Evolutionary conservation across 2,888 invertebrate species (phyloP).

Genomic region (Perizoma affinitatum): DNA sequence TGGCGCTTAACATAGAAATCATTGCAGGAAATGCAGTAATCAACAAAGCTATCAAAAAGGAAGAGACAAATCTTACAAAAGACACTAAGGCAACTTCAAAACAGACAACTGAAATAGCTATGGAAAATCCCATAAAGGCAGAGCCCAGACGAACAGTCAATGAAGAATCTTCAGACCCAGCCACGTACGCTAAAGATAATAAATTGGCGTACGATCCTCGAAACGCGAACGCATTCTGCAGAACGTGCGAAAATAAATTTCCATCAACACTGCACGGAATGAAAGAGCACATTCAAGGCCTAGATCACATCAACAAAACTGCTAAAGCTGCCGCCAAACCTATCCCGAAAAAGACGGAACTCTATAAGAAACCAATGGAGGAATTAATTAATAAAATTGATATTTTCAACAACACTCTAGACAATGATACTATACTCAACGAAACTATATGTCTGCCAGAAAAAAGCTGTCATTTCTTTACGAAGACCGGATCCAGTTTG

Average conservation of each 20-base stretch:
- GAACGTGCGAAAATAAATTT: conserved; percentile 42
- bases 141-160: neutral
- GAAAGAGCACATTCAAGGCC: conserved; percentile 51
- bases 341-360: conserved; percentile 10
- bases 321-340: conserved; percentile 3
- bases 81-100: neutral
- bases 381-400: neutral
- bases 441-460: conserved; percentile 40
- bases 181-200: conserved; percentile 42
- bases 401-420: conserved; percentile 9
- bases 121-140: neutral
- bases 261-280: conserved; percentile 45
- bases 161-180: conserved; percentile 12
- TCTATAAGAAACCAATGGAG: neutral
- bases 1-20: conserved; percentile 7
- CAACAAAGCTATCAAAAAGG: conserved; percentile 5
- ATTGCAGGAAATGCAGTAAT: conserved; percentile 18
- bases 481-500: conserved; percentile 4
- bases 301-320: conserved; percentile 42
- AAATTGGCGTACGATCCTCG: conserved; percentile 42
- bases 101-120: neutral
- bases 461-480: conserved; percentile 41
- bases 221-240: conserved; percentile 43
- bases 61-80: neutral
- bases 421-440: conserved; percentile 43